Percentiles rank a stretch among this genome's conserved stretches.
These are phyloP conservation scores for Platerodrilus igneus DNA, from an alignment of 2,888 invertebrate genomes.

Conservation along the genomic window DNA sequence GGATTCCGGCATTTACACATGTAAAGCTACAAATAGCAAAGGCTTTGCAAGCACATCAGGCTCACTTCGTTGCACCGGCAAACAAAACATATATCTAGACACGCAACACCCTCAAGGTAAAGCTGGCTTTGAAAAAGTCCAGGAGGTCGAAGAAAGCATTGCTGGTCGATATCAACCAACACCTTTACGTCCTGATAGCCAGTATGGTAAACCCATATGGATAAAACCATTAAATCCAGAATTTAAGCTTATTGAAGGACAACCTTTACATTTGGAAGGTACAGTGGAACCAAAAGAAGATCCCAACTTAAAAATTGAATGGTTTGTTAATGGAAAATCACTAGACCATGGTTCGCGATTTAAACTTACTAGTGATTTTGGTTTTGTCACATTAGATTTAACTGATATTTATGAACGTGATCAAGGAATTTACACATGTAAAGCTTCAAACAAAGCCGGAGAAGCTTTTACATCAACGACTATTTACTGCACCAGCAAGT, in stretches of 20 bases:
- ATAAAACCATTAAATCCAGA: constrained; percentile 75
- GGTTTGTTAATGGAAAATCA: constrained; percentile 90
- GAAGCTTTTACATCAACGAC: constrained; percentile 92
- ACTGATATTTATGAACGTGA: constrained; percentile 89
- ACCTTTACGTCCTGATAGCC: constrained; percentile 65
- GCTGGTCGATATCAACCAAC: constrained; percentile 67
- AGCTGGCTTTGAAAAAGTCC: constrained; percentile 82
- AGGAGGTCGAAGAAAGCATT: constrained; percentile 81
- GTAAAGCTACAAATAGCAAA: constrained; percentile 83
- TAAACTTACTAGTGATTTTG: constrained; percentile 92
- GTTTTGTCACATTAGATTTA: constrained; percentile 91
- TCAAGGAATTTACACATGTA: constrained; percentile 90
- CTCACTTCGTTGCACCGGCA: constrained; percentile 77
- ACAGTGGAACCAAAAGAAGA: constrained; percentile 92
- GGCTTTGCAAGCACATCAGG: constrained; percentile 89
- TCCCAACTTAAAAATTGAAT: constrained; percentile 85
- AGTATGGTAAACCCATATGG: constrained; percentile 83
- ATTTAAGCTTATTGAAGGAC: constrained; percentile 75
- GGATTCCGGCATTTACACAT: constrained; percentile 89
- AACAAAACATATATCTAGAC: constrained; percentile 74
- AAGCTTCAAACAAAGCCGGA: constrained; percentile 81
- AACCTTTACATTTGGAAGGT: constrained; percentile 87
- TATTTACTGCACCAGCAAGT: constrained; percentile 76
- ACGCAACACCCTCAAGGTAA: constrained; percentile 95
- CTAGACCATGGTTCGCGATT: constrained; percentile 84